Evolutionary conservation across 2,888 invertebrate species (phyloP), one percentile per base, ranked within the genome.

Genomic region (Desoria tigrina): DNA sequence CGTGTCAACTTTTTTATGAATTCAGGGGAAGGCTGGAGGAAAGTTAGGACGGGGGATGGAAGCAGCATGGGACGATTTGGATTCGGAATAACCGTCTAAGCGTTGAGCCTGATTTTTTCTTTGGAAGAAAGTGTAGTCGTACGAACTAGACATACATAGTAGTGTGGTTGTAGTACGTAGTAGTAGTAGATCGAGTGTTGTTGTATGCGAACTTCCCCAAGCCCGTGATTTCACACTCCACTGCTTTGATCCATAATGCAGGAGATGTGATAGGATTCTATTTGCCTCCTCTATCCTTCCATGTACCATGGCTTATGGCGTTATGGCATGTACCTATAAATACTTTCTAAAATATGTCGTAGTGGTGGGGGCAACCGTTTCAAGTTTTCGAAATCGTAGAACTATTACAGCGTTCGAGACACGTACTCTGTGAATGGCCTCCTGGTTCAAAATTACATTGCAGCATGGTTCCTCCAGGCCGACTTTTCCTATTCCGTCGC

Each of bases 231-330:
- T 76, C 73, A 75, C 76, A 72, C 70, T 75, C 68, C 68, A 75
- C 39, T 73, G 75, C 66, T 60, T 69, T 73, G 75, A 76, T 76
- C 76, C 76, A 76, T 76, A 76, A 76, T 76, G 76, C 76, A 76
- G 73, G 73, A 72, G 76, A 66, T 58, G 58, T 45, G 58, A 58
- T 58, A 45, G 3, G 49, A 58, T 58, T 58, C 58, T 58, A 58
- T 45, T 67, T 69, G 68, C 45, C 45, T 58, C 49, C 59, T n/a
- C n/a, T 65, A 69, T 69, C 65, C 63, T 45, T 18, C 21, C 21
- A 18, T 45, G 45, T 45, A 45, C 63, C 63, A 56, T 71, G 32
- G 4, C 6, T 32, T 32, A 11, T n/a, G 32, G 11, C 4, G 32
- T 11, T 32, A 32, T 4, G 32, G 32, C 32, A n/a, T n/a, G n/a